Conservation (phyloP, 2,888 invertebrate species). For the Seladonia tumulorum region DNA sequence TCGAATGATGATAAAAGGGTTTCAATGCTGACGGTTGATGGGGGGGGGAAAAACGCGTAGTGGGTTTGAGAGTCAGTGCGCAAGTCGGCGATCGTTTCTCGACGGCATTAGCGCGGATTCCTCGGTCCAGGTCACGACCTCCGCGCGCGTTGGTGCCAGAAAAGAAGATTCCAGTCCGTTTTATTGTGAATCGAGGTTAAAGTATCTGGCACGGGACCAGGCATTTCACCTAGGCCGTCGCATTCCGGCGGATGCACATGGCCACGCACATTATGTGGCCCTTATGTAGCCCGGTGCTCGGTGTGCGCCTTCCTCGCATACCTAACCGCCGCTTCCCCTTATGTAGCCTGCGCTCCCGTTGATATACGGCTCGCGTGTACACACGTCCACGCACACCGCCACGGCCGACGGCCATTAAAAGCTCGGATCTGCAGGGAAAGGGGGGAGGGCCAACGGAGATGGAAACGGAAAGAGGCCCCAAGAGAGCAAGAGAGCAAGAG, state of each 20-base stretch:
- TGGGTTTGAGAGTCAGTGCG: neutral
- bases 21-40: neutral
- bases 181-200: conserved; percentile 83
- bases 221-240: conserved; percentile 74
- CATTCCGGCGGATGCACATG: conserved; percentile 71
- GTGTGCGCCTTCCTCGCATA: conserved; percentile 52
- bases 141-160: conserved; percentile 38
- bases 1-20: neutral
- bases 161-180: conserved; percentile 73
- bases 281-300: conserved; percentile 45
- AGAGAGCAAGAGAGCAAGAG: neutral
- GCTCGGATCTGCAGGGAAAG: neutral
- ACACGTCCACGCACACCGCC: conserved; percentile 6
- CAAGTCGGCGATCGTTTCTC: neutral
- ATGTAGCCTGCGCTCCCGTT: conserved; percentile 38
- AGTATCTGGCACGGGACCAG: conserved; percentile 81
- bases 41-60: neutral
- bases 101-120: conserved; percentile 14
- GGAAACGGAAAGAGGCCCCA: neutral
- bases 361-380: conserved; percentile 52
- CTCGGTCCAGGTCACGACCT: conserved; percentile 27
- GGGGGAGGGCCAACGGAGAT: conserved; percentile 6
- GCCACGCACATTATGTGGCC: conserved; percentile 63
- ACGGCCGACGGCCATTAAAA: conserved; percentile 35
- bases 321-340: conserved; percentile 45